A percentile compares a stretch with the other conserved stretches of the same genome.
Conservation (phyloP, 92 coral and sea anemone species). For the Bergia sp. region DNA sequence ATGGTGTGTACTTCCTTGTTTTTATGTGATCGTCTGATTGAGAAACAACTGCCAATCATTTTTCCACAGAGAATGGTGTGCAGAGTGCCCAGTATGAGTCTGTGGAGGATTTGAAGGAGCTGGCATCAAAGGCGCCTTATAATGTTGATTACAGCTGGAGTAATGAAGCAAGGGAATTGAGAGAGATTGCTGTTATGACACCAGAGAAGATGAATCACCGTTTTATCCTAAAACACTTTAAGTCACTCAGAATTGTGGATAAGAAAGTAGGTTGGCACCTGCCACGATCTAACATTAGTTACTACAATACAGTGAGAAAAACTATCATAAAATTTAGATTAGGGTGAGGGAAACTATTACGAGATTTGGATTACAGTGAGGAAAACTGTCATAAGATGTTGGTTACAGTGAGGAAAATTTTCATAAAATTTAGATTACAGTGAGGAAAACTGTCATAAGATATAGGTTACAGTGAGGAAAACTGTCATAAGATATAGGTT, state of each 20-base stretch:
- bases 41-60: not conserved
- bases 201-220: slow-evolving; percentile 81
- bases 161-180: slow-evolving; percentile 81
- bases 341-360: not conserved
- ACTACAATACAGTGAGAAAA: not conserved
- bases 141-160: slow-evolving; percentile 93
- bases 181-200: slow-evolving; percentile 91
- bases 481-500: too few relatives aligned
- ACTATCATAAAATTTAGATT: too few relatives aligned
- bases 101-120: slow-evolving; percentile 80
- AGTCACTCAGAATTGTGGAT: slow-evolving; percentile 95
- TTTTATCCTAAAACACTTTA: slow-evolving; percentile 86
- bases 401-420: too few relatives aligned
- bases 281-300: too few relatives aligned
- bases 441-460: too few relatives aligned
- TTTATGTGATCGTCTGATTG: not conserved
- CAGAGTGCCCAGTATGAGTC: slow-evolving; percentile 77
- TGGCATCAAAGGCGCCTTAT: slow-evolving; percentile 84
- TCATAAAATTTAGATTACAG: too few relatives aligned
- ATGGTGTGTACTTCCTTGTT: not conserved
- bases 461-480: too few relatives aligned
- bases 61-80: not conserved
- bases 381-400: too few relatives aligned
- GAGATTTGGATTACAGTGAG: too few relatives aligned
- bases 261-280: slow-evolving; percentile 71